phyloP scores from a whole-genome alignment of 2,888 invertebrate species.

The Scrobipalpa costella region DNA sequence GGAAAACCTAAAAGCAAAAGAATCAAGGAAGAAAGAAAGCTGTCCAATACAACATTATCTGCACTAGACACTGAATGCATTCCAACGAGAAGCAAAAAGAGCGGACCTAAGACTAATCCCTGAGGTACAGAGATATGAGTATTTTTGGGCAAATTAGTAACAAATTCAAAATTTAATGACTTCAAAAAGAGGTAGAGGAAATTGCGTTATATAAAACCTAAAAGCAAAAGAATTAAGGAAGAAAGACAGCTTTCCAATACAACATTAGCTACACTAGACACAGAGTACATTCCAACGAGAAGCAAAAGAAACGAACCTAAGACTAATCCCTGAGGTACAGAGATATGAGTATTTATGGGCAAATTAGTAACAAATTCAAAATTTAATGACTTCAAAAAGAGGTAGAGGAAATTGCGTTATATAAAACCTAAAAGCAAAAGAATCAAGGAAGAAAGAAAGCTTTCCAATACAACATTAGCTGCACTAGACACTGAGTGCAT shows the following conservation, averaged over 20 bases:
- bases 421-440: background rate
- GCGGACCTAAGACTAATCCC: too few species aligned
- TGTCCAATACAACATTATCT: conserved; percentile 17
- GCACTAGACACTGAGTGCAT: conserved; percentile 1
- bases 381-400: too few species aligned
- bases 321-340: conserved; percentile 55
- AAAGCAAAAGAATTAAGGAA: background rate
- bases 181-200: too few species aligned
- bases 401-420: too few species aligned
- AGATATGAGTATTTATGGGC: conserved; percentile 56
- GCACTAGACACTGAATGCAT: background rate
- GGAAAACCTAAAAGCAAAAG: background rate
- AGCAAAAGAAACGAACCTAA: conserved; percentile 46
- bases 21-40: background rate
- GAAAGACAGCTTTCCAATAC: conserved; percentile 13
- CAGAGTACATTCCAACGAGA: background rate
- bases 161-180: too few species aligned
- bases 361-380: too few species aligned
- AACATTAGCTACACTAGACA: conserved; percentile 10
- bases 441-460: background rate
- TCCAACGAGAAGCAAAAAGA: too few species aligned
- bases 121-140: too few species aligned
- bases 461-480: conserved; percentile 19
- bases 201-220: background rate
- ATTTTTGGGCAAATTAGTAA: too few species aligned